Conservation (phyloP, 1,140 invertebrate genomes). For the Odontomachus brunneus region DNA sequence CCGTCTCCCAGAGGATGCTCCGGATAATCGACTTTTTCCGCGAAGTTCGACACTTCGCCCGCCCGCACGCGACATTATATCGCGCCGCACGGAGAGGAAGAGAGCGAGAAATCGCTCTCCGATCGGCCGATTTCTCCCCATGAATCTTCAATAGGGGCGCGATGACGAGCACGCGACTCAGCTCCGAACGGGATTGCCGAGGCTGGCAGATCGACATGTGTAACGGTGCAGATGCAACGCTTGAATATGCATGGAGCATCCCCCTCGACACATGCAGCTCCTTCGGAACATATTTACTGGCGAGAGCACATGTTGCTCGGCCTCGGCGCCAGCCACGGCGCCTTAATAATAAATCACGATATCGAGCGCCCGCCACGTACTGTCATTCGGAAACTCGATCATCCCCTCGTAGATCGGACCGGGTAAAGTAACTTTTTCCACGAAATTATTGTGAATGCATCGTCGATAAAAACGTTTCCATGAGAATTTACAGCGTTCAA, state of each 20-base stretch:
- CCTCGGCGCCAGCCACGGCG: neutral
- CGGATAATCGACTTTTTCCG: neutral
- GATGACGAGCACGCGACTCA: no score
- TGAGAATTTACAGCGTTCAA: no score
- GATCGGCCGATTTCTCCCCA: neutral
- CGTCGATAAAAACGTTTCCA: no score
- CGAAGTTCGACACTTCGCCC: neutral
- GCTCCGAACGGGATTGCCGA: neutral
- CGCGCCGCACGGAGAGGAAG: no score
- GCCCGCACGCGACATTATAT: neutral
- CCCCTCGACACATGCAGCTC: neutral
- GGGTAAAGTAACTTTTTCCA: neutral
- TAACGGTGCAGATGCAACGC: neutral
- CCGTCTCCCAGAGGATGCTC: neutral
- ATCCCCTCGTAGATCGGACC: neutral
- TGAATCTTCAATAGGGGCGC: neutral
- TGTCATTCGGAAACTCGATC: neutral
- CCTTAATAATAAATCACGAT: conserved; percentile 27
- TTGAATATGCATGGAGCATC: conserved; percentile 31
- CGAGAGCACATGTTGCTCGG: conserved; percentile 30
- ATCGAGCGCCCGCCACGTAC: neutral
- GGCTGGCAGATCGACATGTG: conserved; percentile 12
- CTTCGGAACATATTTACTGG: conserved; percentile 9
- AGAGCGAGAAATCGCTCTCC: neutral
- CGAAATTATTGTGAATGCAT: neutral